Evolutionary conservation across 35 echinoderm and acorn worm species (phyloP).

Genomic region (Lytechinus pictus): DNA sequence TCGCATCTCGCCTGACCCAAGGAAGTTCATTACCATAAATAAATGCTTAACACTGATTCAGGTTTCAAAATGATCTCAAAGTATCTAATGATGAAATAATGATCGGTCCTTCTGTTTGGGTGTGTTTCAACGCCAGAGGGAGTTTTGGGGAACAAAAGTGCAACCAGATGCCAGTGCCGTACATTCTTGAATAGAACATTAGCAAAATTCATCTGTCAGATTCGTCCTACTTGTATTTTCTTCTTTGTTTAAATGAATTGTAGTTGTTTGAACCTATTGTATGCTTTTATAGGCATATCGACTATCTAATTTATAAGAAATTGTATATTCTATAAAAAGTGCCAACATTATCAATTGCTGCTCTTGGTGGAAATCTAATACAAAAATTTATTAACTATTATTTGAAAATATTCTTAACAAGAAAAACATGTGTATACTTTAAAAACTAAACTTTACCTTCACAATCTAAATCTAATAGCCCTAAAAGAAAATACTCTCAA

Average conservation of each 20-base stretch:
- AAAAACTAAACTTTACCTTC: too few species aligned
- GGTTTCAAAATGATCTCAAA: background rate
- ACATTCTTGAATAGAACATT: background rate
- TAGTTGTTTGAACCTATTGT: too few species aligned
- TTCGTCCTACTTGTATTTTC: background rate
- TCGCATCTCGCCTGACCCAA: background rate
- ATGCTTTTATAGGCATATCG: too few species aligned
- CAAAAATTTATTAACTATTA: too few species aligned
- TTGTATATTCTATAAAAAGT: too few species aligned
- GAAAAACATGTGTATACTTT: too few species aligned
- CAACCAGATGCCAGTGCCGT: background rate
- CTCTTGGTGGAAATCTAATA: too few species aligned
- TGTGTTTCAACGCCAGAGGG: background rate
- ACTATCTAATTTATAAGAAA: too few species aligned
- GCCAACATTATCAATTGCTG: too few species aligned
- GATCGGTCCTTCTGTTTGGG: background rate
- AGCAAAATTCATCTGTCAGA: background rate
- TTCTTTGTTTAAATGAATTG: background rate
- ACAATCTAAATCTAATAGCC: too few species aligned
- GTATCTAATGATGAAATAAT: conserved; percentile 13
- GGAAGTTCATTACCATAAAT: background rate
- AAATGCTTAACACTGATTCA: conserved; percentile 36
- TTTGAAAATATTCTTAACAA: too few species aligned
- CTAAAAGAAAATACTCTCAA: too few species aligned
- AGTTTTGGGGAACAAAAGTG: background rate